phyloP scores from a whole-genome alignment of 2,888 invertebrate genomes.

The Pantelozetes paolii region DNA sequence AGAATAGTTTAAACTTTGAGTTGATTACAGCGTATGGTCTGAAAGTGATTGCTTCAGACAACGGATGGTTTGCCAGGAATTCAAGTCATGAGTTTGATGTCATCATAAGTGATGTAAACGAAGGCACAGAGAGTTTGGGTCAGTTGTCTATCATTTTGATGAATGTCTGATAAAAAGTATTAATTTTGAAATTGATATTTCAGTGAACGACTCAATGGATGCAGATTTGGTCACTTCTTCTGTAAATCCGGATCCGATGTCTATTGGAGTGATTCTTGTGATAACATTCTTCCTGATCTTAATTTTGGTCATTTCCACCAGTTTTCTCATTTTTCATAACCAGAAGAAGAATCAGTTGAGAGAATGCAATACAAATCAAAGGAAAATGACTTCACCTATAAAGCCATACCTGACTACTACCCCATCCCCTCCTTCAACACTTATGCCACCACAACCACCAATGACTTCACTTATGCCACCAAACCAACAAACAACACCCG shows the following conservation, averaged over 20 bases:
- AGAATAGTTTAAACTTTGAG: constrained; percentile 79
- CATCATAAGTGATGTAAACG: constrained; percentile 84
- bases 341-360: constrained; percentile 63
- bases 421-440: constrained; percentile 49
- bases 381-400: constrained; percentile 6
- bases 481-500: not conserved
- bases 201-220: constrained; percentile 5
- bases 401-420: constrained; percentile 59
- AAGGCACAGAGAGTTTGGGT: not conserved
- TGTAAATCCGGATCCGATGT: constrained; percentile 60
- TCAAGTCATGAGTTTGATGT: constrained; percentile 77
- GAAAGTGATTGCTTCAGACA: constrained; percentile 80
- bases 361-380: constrained; percentile 29
- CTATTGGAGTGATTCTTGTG: constrained; percentile 86
- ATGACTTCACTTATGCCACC: not conserved
- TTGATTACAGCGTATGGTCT: constrained; percentile 74
- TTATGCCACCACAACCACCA: not conserved
- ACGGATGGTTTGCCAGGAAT: constrained; percentile 68
- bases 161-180: not conserved
- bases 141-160: not conserved
- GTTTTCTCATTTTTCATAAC: constrained; percentile 84
- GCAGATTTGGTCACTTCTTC: constrained; percentile 69
- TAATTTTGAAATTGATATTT: too few relatives aligned
- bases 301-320: constrained; percentile 79
- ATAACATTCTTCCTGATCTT: constrained; percentile 89